Percentiles rank a stretch among this genome's conserved stretches.
Conservation (phyloP, 2,113 vertebrate genomes). For the Muscicapa adusta region DNA sequence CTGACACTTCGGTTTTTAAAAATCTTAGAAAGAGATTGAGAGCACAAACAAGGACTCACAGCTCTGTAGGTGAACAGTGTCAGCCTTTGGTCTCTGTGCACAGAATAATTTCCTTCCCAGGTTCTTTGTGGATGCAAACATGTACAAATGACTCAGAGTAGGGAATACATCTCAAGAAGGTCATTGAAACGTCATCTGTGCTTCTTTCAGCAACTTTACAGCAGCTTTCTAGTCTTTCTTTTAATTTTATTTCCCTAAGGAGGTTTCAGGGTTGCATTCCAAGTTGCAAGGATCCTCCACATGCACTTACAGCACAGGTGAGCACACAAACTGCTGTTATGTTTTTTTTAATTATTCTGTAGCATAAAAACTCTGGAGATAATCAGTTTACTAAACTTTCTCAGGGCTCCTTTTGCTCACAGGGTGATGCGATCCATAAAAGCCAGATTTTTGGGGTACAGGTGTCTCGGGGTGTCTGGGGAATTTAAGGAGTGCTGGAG, state of each 20-base stretch:
- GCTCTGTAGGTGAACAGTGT: not conserved
- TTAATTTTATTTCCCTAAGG: not conserved
- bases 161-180: not conserved
- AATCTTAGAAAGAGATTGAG: not conserved
- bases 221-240: not conserved
- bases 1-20: constrained; percentile 19
- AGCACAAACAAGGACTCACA: not conserved
- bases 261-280: not conserved
- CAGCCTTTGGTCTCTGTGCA: not conserved
- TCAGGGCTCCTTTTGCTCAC: not conserved
- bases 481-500: not conserved
- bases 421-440: not conserved
- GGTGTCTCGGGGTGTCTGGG: not conserved
- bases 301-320: not conserved
- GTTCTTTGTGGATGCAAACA: not conserved
- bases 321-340: not conserved
- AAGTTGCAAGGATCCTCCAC: not conserved
- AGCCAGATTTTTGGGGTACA: not conserved
- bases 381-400: not conserved
- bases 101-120: not conserved
- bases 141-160: not conserved
- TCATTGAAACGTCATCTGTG: not conserved
- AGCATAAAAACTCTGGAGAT: not conserved
- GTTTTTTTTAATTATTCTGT: not conserved
- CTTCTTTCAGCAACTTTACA: not conserved